A percentile compares a stretch with the other conserved stretches of the same genome.
phyloP scores from a whole-genome alignment of 2,888 invertebrate genomes.

The Tuta absoluta region DNA sequence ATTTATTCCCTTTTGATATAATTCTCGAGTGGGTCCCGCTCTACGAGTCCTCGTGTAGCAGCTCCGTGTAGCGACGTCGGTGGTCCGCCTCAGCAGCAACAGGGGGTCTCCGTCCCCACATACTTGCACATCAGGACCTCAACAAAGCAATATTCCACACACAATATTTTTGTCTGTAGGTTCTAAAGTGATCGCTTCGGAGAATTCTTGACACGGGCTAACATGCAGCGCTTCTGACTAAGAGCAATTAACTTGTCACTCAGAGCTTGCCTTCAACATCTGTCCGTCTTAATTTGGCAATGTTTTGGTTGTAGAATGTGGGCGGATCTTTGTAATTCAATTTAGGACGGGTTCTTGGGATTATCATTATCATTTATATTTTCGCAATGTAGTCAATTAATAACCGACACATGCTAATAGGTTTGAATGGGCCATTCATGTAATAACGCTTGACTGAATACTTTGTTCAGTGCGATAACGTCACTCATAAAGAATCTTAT shows the following conservation, averaged over 20 bases:
- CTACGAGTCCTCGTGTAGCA: conserved; percentile 4
- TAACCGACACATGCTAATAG: conserved; percentile 15
- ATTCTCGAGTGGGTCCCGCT: conserved; percentile 8
- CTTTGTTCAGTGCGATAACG: conserved; percentile 33
- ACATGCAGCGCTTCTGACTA: conserved; percentile 15
- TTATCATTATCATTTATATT: conserved; percentile 8
- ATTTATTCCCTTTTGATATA: conserved; percentile 22
- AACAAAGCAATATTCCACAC: conserved; percentile 21
- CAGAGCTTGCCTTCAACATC: conserved; percentile 1
- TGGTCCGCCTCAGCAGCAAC: conserved; percentile 44
- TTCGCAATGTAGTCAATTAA: conserved; percentile 17
- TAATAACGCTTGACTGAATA: conserved; percentile 29
- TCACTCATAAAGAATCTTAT: conserved; percentile 31
- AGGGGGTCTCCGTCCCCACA: conserved; percentile 41
- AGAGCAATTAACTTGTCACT: conserved; percentile 21
- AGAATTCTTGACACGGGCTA: conserved; percentile 13
- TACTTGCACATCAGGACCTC: conserved; percentile 20
- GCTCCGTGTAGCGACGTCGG: conserved; percentile 42
- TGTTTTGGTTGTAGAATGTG: background rate
- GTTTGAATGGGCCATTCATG: conserved; percentile 24
- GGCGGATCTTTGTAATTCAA: background rate
- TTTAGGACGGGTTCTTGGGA: background rate
- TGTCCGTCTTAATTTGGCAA: conserved; percentile 8
- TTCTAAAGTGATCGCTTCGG: conserved; percentile 18
- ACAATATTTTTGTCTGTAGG: conserved; percentile 16